A percentile compares a stretch with the other conserved stretches of the same genome.
These are phyloP conservation scores for Diarsia brunnea DNA, from an alignment of 2,888 invertebrate species.

Conservation along the genomic window DNA sequence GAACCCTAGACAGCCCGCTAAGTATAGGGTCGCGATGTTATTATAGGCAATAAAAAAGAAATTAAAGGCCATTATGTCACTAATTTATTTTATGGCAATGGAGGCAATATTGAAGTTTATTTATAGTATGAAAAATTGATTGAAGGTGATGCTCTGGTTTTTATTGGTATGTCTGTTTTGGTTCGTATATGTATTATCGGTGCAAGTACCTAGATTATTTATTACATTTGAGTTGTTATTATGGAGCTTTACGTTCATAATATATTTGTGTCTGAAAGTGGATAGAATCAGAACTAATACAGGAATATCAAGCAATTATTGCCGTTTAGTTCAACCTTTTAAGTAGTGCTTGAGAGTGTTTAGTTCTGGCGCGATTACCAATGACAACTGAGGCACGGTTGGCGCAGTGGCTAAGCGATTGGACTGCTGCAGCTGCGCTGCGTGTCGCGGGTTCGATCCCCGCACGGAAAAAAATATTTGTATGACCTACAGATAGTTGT, in stretches of 20 bases:
- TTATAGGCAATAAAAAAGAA: constrained; percentile 74
- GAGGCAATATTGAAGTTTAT: constrained; percentile 58
- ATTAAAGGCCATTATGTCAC: constrained; percentile 71
- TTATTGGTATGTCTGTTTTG: constrained; percentile 27
- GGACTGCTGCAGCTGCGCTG: too few species aligned
- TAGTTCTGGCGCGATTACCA: too few species aligned
- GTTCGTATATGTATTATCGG: background rate
- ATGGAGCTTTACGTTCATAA: background rate
- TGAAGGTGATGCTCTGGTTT: constrained; percentile 37
- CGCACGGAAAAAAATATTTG: too few species aligned
- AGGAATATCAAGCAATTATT: too few species aligned
- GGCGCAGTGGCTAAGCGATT: too few species aligned
- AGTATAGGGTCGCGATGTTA: constrained; percentile 66
- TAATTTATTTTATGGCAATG: constrained; percentile 70
- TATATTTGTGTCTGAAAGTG: too few species aligned
- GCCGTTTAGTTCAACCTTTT: too few species aligned
- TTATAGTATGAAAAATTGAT: constrained; percentile 52
- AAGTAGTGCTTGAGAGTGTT: too few species aligned
- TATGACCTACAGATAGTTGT: too few species aligned
- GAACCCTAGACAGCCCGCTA: constrained; percentile 49
- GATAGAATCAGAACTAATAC: too few species aligned
- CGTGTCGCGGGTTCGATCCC: too few species aligned
- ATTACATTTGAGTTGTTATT: background rate
- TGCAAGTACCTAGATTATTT: background rate
- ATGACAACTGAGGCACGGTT: too few species aligned